Conservation (phyloP, 2,797 vertebrate species). For the Enteromius viviparus region DNA sequence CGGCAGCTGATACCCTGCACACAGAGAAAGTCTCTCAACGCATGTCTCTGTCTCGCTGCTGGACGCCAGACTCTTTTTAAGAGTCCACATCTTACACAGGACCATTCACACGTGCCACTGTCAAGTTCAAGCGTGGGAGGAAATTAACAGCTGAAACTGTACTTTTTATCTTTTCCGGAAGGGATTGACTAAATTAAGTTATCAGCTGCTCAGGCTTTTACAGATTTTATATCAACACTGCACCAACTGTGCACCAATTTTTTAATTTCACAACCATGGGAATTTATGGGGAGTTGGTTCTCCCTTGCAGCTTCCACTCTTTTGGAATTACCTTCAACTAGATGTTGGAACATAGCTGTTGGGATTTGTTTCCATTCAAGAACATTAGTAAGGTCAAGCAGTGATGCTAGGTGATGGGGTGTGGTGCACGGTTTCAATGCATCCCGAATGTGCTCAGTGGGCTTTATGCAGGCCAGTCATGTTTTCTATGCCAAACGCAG, state of each 20-base stretch:
- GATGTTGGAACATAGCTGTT: neutral
- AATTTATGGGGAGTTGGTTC: neutral
- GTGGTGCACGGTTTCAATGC: neutral
- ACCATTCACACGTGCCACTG: conserved; percentile 39
- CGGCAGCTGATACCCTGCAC: conserved; percentile 26
- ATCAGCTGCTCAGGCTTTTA: conserved; percentile 10
- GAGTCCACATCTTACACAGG: conserved; percentile 40
- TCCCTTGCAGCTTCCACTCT: neutral
- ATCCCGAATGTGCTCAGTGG: neutral
- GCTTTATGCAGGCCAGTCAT: neutral
- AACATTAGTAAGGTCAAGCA: neutral
- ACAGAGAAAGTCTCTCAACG: conserved; percentile 43
- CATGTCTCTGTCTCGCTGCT: conserved; percentile 22
- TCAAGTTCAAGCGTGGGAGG: conserved; percentile 33
- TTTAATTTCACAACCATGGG: neutral
- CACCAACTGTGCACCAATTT: neutral
- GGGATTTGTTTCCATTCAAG: neutral
- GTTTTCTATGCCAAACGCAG: neutral
- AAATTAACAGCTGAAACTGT: conserved; percentile 48
- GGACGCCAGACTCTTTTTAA: conserved; percentile 49
- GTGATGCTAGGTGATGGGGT: neutral
- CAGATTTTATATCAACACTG: neutral
- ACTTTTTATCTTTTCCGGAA: neutral
- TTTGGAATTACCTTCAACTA: neutral
- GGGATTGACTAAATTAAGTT: neutral